Evolutionary conservation across 2,113 vertebrate species (phyloP), one percentile per base, ranked within the genome.

Genomic region (Pelmatolapia mariae): DNA sequence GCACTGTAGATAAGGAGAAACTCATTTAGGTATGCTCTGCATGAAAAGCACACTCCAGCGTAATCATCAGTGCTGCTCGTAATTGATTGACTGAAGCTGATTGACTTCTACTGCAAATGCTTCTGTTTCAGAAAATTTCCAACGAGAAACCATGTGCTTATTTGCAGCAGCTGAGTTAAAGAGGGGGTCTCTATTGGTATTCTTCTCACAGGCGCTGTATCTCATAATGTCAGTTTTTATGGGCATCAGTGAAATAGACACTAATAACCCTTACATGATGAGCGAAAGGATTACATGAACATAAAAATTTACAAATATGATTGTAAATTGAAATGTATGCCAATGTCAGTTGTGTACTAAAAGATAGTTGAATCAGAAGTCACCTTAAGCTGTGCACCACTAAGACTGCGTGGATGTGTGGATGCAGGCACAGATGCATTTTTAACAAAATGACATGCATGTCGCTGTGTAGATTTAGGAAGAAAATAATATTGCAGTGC

Each of bases 221-320:
- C 84, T 83, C 91, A 54, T 90, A 80, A 92, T 85, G 84, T 89
- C 91, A 85, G 16, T 71, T 86, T 90, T 91, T 90, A 90, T 82
- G 68, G 80, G 85, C 86, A 45, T 88, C 81, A 59, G 18, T 63
- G 91, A 89, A 89, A 91, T 82, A 92, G 89, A 90, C 89, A 45
- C 86, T 94, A 92, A 94, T 93, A 89, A 89, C 54, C 89, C 81
- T 57, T 26, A 86, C 88, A 91, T 91, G 87, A 94, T 86, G 71
- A 81, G 81, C 36, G 54, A 80, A 80, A 63, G 84, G 85, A 86
- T 82, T 84, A 85, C 78, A 86, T 63, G 81, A 45, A 61, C 80
- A 76, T 90, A 86, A 91, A 85, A 89, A 89, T 57, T 24, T 83
- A 89, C 53, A 82, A 76, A 86, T 81, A 85, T 80, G 86, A 84